Base-by-base conservation (phyloP, 1,140 invertebrate species). In the Drosophila subobscura region DNA sequence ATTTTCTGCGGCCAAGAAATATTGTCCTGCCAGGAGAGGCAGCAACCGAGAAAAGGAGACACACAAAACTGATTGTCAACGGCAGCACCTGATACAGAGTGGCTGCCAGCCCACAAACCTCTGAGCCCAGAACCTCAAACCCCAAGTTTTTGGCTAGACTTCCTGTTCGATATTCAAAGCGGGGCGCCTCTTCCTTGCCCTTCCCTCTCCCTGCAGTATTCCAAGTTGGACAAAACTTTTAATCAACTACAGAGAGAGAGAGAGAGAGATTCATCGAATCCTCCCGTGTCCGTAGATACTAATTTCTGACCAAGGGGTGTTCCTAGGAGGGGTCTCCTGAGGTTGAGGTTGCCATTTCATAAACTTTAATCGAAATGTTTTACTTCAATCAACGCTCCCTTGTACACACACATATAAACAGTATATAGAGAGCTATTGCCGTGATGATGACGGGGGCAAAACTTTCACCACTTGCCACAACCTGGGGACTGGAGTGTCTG, bases 341-440 rank as follows among this genome's bases (percentile, higher is more conserved):
- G 29, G n/a, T 45, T 44, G 74, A 73, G 76, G 77, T 81, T 81
- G 72, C 72, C 72, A 64, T 85, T 81, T 88, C 83, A 88, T 83
- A 86, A 88, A 88, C 83, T 88, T 88, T 88, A 88, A 88, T 88
- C 83, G 83, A 88, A 88, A 88, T 88, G 79, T 88, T 88, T 88
- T 83, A 88, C 83, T 83, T 86, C 73, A 79, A 80, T 77, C 81
- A 85, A 78, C 81, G 68, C 51, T 46, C 68, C 27, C 61, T 37
- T 47, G 10, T 4, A 37, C 7, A 33, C 70, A 67, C 64, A 68
- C 55, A 49, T 60, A n/a, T n/a, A n/a, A n/a, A 55, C 52, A 41
- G 23, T 40, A 40, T 41, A 29, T 2, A 29, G 27, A 27, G 33
- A 37, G 33, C 33, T 3, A 37, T 37, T 37, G 22, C 10, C 20